Conservation (phyloP, 2,888 invertebrate species). For the Alloscopus bannaensis region DNA sequence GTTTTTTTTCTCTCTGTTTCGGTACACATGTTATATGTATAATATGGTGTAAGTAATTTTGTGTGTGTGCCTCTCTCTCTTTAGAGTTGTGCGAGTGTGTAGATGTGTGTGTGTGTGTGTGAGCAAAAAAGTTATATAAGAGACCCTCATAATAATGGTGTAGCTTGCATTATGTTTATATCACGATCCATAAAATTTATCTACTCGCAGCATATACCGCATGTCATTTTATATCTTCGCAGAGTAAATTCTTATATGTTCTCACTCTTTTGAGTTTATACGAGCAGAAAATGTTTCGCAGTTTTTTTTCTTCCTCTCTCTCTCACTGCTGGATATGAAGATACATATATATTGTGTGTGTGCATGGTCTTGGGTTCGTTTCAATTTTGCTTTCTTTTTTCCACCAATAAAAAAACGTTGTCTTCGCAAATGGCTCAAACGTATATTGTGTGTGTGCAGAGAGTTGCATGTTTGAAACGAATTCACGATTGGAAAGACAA, state of each 20-base stretch:
- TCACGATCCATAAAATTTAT: conserved; percentile 52
- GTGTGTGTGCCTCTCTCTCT: conserved; percentile 1
- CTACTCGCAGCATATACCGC: conserved; percentile 38
- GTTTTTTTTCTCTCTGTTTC: too few species aligned
- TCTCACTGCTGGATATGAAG: not conserved
- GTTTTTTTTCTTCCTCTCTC: conserved; percentile 12
- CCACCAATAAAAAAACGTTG: too few species aligned
- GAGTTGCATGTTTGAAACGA: too few species aligned
- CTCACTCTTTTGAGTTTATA: not conserved
- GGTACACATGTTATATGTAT: too few species aligned
- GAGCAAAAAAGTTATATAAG: not conserved
- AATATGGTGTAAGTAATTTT: conserved; percentile 11
- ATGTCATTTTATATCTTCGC: too few species aligned
- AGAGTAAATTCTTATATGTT: not conserved
- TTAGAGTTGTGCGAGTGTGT: conserved; percentile 16
- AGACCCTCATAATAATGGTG: conserved; percentile 28
- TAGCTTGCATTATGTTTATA: conserved; percentile 30
- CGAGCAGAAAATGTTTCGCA: not conserved
- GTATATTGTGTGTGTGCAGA: too few species aligned
- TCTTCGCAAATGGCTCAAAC: too few species aligned
- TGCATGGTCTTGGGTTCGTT: not conserved
- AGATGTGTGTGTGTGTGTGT: conserved; percentile 15
- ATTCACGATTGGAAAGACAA: too few species aligned
- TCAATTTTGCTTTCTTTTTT: not conserved
- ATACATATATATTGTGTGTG: not conserved